Evolutionary conservation across 2,797 vertebrate genomes (phyloP).

Genomic region (Phylloscopus collybita): DNA sequence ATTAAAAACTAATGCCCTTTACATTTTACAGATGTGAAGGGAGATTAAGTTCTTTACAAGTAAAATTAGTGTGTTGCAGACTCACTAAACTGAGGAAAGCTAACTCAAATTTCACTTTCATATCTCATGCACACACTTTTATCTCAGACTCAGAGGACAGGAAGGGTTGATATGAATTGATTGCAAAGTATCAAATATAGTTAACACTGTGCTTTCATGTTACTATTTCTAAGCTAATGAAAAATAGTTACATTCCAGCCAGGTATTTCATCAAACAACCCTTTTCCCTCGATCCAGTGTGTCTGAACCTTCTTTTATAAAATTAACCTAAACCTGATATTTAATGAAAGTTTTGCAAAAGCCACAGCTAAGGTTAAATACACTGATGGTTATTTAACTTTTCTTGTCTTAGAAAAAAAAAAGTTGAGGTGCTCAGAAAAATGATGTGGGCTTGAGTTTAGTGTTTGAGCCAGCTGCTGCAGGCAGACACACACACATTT

Average conservation of each 20-base stretch:
- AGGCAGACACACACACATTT: not conserved
- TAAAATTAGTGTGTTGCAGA: not conserved
- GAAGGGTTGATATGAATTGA: not conserved
- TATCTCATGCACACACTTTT: not conserved
- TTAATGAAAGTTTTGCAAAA: not conserved
- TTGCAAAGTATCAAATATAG: not conserved
- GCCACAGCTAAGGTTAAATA: not conserved
- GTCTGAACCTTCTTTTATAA: not conserved
- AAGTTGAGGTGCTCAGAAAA: not conserved
- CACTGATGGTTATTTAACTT: not conserved
- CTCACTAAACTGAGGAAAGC: not conserved
- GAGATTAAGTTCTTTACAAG: not conserved
- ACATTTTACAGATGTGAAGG: not conserved
- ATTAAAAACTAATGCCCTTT: conserved; percentile 1
- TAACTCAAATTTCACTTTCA: not conserved
- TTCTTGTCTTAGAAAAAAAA: not conserved
- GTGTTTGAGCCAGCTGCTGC: not conserved
- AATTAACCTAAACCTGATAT: not conserved
- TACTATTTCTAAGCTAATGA: not conserved
- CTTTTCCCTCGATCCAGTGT: not conserved
- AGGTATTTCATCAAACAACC: not conserved
- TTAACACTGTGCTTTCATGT: not conserved
- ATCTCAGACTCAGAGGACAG: not conserved
- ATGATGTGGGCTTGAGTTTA: not conserved
- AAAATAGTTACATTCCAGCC: not conserved